Conservation (phyloP, 2,113 vertebrate genomes). For the Neoarius graeffei region DNA sequence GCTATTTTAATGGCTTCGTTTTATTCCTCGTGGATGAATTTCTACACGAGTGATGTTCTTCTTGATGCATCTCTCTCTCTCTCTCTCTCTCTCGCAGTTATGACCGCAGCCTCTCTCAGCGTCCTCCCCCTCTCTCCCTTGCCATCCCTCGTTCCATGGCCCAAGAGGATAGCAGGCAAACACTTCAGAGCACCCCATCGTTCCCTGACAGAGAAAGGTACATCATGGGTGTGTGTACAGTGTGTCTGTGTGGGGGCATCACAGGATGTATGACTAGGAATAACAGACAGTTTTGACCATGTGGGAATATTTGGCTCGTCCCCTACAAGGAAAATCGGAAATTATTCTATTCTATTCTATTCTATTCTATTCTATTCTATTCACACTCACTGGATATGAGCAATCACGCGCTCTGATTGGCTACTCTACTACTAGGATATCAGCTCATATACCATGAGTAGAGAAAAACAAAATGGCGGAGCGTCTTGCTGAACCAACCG, state of each 20-base stretch:
- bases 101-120: slow-evolving; percentile 77
- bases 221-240: slow-evolving; percentile 53
- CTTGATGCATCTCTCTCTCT: slow-evolving; percentile 13
- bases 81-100: slow-evolving; percentile 66
- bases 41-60: slow-evolving; percentile 9
- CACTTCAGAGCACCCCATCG: slow-evolving; percentile 76
- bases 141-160: slow-evolving; percentile 72
- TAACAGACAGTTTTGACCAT: not conserved
- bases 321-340: not conserved
- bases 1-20: slow-evolving; percentile 54
- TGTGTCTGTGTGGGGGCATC: slow-evolving; percentile 44
- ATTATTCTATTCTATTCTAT: too few species aligned
- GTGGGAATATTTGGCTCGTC: not conserved
- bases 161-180: slow-evolving; percentile 79
- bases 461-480: too few species aligned
- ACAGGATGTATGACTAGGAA: not conserved
- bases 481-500: too few species aligned
- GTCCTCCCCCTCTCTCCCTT: slow-evolving; percentile 75
- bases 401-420: too few species aligned
- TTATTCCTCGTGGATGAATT: slow-evolving; percentile 14
- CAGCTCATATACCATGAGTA: too few species aligned
- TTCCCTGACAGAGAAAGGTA: slow-evolving; percentile 81
- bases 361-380: too few species aligned
- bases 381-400: too few species aligned
- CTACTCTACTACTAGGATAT: too few species aligned